Base-by-base conservation (phyloP, 1,140 invertebrate species). In the Brachionus rotundiformis region DNA sequence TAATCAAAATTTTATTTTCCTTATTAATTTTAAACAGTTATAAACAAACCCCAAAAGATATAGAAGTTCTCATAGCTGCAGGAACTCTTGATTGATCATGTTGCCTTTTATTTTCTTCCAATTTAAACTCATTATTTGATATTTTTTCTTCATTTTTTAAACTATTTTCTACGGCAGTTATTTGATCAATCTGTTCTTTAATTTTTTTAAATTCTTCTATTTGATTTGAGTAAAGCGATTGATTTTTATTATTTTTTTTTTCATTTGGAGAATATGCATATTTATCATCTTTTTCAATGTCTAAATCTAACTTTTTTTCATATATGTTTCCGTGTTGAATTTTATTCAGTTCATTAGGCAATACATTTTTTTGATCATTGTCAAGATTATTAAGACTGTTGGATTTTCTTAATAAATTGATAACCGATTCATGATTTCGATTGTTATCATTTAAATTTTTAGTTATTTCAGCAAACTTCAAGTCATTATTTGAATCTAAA, bases 191-290 rank as follows among this genome's bases (percentile, higher is more conserved):
- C 59, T 79, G 76, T 13, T 79, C 25, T 27, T 79, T 54, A 7
- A 79, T 54, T 61, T 13, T 23, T 19, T 39, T 54, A 29, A 59
- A 59, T 59, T 79, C 76, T 36, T 79, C 76, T 10, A 79, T 16
- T 23, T 39, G 36, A 44, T 73, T 39, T 8, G 10, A 7, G 11
- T 44, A 7, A 23, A 11, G 41, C 23, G 19, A 25, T 3, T 8
- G 16, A 6, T 36, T 29, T 13, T 36, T 33, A 25, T 73, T 39
- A 8, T 25, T 23, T n/a, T 23, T 8, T 5, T 44, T 83, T 73
- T 87, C 87, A 86, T 86, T 87, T 0, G 87, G 87, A 65, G 84
- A 82, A 82, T 84, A 85, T 19, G 73, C 81, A 63, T 77, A 33
- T 39, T 3, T 36, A 13, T 25, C 27, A 6, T 39, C 29, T 79